phyloP scores from a whole-genome alignment of 2,888 invertebrate genomes.

The Terebella lapidaria region DNA sequence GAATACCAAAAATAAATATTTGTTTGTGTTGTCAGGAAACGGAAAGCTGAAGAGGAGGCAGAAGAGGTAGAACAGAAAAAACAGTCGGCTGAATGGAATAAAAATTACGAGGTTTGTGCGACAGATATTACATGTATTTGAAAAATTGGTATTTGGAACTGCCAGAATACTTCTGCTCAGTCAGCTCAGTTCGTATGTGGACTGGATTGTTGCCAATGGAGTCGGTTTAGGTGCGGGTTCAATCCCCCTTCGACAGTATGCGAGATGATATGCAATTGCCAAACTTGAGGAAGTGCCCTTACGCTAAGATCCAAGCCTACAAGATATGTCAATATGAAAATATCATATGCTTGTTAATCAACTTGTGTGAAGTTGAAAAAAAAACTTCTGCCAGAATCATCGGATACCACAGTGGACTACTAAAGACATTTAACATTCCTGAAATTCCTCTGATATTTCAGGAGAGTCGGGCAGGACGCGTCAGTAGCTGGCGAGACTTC shows the following conservation, averaged over 20 bases:
- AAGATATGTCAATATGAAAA: too few relatives aligned
- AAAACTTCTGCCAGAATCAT: too few relatives aligned
- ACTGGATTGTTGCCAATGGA: not conserved
- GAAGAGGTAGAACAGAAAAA: conserved; percentile 86
- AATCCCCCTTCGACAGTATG: not conserved
- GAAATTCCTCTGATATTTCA: conserved; percentile 20
- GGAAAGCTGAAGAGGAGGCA: conserved; percentile 88
- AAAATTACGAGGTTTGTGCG: conserved; percentile 82
- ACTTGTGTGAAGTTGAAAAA: too few relatives aligned
- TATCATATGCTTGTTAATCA: too few relatives aligned
- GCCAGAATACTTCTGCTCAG: too few relatives aligned
- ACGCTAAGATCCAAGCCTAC: too few relatives aligned
- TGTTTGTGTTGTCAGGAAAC: conserved; percentile 61
- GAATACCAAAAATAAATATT: not conserved
- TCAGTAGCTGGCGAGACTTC: conserved; percentile 48
- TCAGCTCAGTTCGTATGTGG: too few relatives aligned
- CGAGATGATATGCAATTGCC: too few relatives aligned
- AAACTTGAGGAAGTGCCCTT: too few relatives aligned
- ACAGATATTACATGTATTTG: not conserved
- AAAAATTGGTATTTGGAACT: too few relatives aligned
- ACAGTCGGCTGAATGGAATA: conserved; percentile 92
- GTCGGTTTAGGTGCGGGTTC: not conserved
- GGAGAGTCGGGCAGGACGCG: conserved; percentile 48
- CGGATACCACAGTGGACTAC: too few relatives aligned
- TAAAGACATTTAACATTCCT: too few relatives aligned